These are phyloP conservation scores for Nomada ruficornis DNA, from an alignment of 2,888 invertebrate genomes.

Conservation along the genomic window DNA sequence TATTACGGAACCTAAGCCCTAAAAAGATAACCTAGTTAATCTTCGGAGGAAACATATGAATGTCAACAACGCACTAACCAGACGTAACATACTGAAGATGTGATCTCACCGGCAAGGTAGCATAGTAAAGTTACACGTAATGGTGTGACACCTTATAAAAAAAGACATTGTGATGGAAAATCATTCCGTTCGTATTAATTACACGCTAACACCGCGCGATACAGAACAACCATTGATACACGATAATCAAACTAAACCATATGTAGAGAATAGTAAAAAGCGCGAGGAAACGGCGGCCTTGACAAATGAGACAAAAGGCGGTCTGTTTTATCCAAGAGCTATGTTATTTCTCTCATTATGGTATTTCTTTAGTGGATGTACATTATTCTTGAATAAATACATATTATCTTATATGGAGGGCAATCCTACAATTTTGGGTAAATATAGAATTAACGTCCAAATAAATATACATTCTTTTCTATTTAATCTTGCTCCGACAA, in stretches of 20 bases:
- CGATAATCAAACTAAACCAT: constrained; percentile 74
- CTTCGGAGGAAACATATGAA: constrained; percentile 20
- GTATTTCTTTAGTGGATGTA: constrained; percentile 92
- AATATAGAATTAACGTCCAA: constrained; percentile 58
- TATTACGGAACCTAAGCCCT: neutral
- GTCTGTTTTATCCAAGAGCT: constrained; percentile 87
- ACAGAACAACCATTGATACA: constrained; percentile 72
- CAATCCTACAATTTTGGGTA: constrained; percentile 90
- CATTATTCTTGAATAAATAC: constrained; percentile 91
- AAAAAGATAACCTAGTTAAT: constrained; percentile 46
- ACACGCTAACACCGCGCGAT: constrained; percentile 75
- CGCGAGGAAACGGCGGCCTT: constrained; percentile 77
- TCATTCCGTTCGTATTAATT: constrained; percentile 75
- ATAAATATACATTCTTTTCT: neutral
- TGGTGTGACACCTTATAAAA: constrained; percentile 28
- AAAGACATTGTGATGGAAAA: constrained; percentile 74
- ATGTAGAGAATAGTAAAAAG: constrained; percentile 66
- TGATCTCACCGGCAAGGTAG: constrained; percentile 34
- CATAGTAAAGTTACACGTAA: constrained; percentile 31
- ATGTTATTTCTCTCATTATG: constrained; percentile 88
- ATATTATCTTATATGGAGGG: constrained; percentile 90
- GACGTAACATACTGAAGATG: constrained; percentile 39
- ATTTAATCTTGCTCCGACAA: neutral
- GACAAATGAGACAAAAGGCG: constrained; percentile 82
- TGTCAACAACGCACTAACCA: constrained; percentile 28